A percentile compares a stretch with the other conserved stretches of the same genome.
These are phyloP conservation scores for Matsumyia berberina DNA, from an alignment of 2,888 invertebrate species.

Conservation along the genomic window DNA sequence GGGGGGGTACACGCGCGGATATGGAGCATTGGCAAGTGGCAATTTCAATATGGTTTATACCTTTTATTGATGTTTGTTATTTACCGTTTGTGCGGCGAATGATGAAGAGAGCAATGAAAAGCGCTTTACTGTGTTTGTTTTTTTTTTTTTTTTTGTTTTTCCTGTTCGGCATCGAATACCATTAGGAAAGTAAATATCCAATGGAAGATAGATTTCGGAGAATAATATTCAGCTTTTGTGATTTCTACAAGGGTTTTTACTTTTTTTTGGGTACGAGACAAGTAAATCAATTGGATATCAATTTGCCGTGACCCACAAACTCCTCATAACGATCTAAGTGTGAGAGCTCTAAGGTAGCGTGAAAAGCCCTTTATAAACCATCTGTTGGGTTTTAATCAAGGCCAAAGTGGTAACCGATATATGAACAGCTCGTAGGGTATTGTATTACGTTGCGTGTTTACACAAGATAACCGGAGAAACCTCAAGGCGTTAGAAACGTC, in stretches of 20 bases:
- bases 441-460: too few relatives aligned
- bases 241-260: neutral
- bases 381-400: too few relatives aligned
- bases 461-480: too few relatives aligned
- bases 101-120: slow-evolving; percentile 55
- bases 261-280: neutral
- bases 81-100: slow-evolving; percentile 22
- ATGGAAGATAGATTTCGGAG: slow-evolving; percentile 1
- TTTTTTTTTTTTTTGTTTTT: slow-evolving; percentile 26
- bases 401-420: too few relatives aligned
- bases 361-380: too few relatives aligned
- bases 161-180: slow-evolving; percentile 11
- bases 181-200: slow-evolving; percentile 59
- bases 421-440: too few relatives aligned
- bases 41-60: slow-evolving; percentile 49
- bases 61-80: slow-evolving; percentile 64
- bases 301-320: neutral
- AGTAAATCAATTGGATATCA: neutral
- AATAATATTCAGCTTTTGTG: slow-evolving; percentile 3
- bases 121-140: slow-evolving; percentile 32
- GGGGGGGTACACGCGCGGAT: slow-evolving; percentile 1
- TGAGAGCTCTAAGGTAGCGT: too few relatives aligned
- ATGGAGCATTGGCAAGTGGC: slow-evolving; percentile 27
- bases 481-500: too few relatives aligned
- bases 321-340: too few relatives aligned